Base-by-base conservation (phyloP, 1,140 invertebrate genomes). In the Oryzaephilus surinamensis region DNA sequence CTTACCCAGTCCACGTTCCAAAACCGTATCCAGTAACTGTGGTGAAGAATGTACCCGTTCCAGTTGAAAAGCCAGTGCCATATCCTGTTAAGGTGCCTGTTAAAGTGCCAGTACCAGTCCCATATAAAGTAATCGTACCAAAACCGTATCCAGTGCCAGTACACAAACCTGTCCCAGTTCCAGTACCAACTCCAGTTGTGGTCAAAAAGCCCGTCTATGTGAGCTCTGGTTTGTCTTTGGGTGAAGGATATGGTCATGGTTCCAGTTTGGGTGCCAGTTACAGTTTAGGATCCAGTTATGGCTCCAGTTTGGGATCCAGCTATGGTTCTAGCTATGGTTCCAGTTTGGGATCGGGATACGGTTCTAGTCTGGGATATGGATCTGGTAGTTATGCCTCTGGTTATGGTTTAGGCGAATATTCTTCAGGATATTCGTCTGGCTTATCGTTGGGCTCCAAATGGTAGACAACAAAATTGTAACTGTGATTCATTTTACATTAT, bases 121-220 rank as follows among this genome's bases (percentile, higher is more conserved):
- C 72, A 3, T 73, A 73, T 20, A 28, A 28, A 31, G 47, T 57
- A 24, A 50, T 42, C 18, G 54, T 61, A 2, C 57, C 64, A 0
- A 62, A 66, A 8, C 57, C 58, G 3, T 59, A 55, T 31, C 55
- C 57, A 26, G 52, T 61, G 4, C 50, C 35, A 16, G 53, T 61
- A 2, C 56, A 63, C 0, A 62, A 65, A 5, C 58, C 53, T 39
- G 62, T 59, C 50, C 36, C 62, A 50, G 53, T 67, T 5, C 63
- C 68, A 32, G 41, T 48, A 35, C 41, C 50, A 11, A 35, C 43
- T 15, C 41, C 43, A 8, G 41, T 52, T 5, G 32, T 43, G 34
- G 56, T 76, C 1, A 69, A 73, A 19, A 67, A 69, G 34, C n/a
- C n/a, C n/a, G n/a, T n/a, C n/a, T n/a, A n/a, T 66, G 69, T 30